Percentiles rank a stretch among this genome's conserved stretches.
Conservation (phyloP, 2,797 vertebrate species). For the Manis crassicaudata region DNA sequence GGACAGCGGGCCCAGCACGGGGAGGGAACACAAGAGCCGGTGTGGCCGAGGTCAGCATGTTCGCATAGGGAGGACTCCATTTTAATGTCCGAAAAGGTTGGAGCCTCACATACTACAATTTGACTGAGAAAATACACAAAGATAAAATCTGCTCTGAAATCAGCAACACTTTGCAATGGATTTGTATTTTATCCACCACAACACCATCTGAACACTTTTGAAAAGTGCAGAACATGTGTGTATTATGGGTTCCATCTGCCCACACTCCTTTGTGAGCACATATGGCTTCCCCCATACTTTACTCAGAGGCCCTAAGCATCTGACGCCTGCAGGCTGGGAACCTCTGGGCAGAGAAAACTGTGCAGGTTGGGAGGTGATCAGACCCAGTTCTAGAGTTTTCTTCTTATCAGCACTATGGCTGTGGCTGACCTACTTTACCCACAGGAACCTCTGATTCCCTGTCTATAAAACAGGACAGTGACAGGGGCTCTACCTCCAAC, state of each 20-base stretch:
- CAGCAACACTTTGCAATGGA: neutral
- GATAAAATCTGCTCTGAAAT: conserved; percentile 29
- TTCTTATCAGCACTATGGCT: neutral
- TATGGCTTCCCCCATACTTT: neutral
- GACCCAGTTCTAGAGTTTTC: neutral
- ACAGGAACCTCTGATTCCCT: neutral
- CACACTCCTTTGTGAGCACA: neutral
- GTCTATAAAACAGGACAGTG: neutral
- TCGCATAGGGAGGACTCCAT: neutral
- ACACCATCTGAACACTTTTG: neutral
- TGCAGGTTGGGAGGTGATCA: neutral
- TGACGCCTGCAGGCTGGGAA: neutral
- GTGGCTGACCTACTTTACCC: neutral
- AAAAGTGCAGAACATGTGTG: neutral
- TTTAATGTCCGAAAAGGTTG: neutral
- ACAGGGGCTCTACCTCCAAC: neutral
- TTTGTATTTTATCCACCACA: neutral
- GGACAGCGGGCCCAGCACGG: accelerated
- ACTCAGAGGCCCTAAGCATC: neutral
- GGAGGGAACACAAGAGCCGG: accelerated
- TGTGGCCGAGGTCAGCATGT: neutral
- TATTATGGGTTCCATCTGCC: neutral
- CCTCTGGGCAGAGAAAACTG: neutral
- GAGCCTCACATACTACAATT: neutral
- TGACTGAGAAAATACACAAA: neutral